These are phyloP conservation scores for Dinomys branickii DNA, from an alignment of 2,113 vertebrate species.

Conservation along the genomic window DNA sequence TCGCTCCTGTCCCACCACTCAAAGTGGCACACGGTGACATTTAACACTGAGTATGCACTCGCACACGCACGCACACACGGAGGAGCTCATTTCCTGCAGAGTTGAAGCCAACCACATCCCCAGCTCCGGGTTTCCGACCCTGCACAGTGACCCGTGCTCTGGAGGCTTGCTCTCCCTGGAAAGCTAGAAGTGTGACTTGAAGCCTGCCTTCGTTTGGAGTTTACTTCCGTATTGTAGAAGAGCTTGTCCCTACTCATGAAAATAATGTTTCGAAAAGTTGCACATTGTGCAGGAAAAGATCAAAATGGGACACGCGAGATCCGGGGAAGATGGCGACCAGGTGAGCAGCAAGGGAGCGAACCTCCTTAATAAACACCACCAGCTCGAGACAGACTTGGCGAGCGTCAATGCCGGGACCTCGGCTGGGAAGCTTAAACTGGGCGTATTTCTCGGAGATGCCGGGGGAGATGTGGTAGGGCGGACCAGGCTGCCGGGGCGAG, in stretches of 20 bases:
- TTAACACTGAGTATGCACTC: neutral
- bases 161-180: neutral
- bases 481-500: no score
- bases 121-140: neutral
- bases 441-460: no score
- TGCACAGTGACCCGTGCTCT: neutral
- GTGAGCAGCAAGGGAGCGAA: no score
- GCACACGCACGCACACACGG: neutral
- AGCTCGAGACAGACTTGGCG: no score
- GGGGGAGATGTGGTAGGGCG: no score
- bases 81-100: neutral
- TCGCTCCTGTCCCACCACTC: no score
- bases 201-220: neutral
- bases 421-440: no score
- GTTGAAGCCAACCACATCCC: neutral
- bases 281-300: neutral
- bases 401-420: no score
- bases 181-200: neutral
- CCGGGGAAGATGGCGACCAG: no score
- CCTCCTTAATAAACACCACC: no score
- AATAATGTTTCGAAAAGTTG: neutral
- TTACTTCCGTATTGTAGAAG: neutral
- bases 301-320: no score
- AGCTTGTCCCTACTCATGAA: neutral
- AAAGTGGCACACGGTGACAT: no score